phyloP scores from a whole-genome alignment of 2,888 invertebrate species.

The Abrostola tripartita region DNA sequence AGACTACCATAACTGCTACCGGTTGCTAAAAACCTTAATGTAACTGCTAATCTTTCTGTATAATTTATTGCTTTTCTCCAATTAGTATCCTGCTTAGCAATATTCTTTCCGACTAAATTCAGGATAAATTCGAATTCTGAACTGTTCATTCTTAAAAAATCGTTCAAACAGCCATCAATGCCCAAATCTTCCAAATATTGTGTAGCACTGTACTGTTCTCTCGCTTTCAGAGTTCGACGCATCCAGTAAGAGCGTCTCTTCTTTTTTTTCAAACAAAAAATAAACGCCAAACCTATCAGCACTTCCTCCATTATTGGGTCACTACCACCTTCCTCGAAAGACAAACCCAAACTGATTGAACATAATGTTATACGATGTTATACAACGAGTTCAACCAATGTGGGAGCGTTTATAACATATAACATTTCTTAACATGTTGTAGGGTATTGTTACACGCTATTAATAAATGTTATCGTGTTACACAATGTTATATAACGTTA shows the following conservation, averaged over 20 bases:
- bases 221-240: constrained; percentile 48
- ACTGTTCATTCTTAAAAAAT: too few species aligned
- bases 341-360: constrained; percentile 39
- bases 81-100: constrained; percentile 39
- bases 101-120: constrained; percentile 45
- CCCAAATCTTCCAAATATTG: constrained; percentile 42
- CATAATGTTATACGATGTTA: constrained; percentile 41
- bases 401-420: constrained; percentile 32
- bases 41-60: constrained; percentile 45
- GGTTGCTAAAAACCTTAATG: constrained; percentile 53
- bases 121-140: constrained; percentile 51
- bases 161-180: constrained; percentile 30
- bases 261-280: too few species aligned
- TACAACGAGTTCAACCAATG: constrained; percentile 28
- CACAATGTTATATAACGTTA: constrained; percentile 19
- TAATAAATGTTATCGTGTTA: constrained; percentile 26
- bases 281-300: too few species aligned
- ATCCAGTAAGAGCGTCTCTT: constrained; percentile 50
- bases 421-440: constrained; percentile 28
- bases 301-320: too few species aligned
- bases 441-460: constrained; percentile 27
- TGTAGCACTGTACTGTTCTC: constrained; percentile 48
- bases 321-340: constrained; percentile 43
- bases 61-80: constrained; percentile 41
- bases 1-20: constrained; percentile 56